These are phyloP conservation scores for Zapornia atra DNA, from an alignment of 2,113 vertebrate species.

Conservation along the genomic window DNA sequence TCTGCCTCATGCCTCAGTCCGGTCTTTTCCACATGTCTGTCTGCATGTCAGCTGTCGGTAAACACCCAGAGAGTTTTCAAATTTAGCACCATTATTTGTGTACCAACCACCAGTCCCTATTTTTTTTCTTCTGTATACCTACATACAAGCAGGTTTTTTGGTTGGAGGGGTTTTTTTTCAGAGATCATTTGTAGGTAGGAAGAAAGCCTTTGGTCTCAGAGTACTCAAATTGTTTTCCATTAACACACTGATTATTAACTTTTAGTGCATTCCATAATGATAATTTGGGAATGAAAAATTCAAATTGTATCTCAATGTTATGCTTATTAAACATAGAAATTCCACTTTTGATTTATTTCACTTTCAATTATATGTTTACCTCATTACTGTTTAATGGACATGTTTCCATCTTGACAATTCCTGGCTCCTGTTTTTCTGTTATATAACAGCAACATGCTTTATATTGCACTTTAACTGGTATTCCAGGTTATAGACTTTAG, in stretches of 20 bases:
- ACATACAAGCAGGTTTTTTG: not conserved
- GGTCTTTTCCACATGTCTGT: fast-evolving
- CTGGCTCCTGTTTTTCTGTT: not conserved
- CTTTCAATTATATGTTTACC: not conserved
- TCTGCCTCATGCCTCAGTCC: not conserved
- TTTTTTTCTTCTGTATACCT: not conserved
- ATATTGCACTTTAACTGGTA: not conserved
- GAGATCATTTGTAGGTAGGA: not conserved
- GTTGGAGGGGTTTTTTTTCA: not conserved
- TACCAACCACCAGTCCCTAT: not conserved
- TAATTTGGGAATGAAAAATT: not conserved
- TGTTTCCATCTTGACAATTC: not conserved
- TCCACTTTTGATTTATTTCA: not conserved
- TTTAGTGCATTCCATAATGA: not conserved
- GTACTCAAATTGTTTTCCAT: not conserved
- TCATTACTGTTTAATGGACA: not conserved
- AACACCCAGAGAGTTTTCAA: not conserved
- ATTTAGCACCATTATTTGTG: not conserved
- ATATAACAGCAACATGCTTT: not conserved
- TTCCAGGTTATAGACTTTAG: not conserved
- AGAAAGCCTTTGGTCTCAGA: not conserved
- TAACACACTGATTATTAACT: not conserved
- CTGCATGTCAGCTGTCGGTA: not conserved
- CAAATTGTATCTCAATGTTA: not conserved
- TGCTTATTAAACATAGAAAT: not conserved